Base-by-base conservation (phyloP, 2,797 vertebrate species). In the Fistularia tabacaria region DNA sequence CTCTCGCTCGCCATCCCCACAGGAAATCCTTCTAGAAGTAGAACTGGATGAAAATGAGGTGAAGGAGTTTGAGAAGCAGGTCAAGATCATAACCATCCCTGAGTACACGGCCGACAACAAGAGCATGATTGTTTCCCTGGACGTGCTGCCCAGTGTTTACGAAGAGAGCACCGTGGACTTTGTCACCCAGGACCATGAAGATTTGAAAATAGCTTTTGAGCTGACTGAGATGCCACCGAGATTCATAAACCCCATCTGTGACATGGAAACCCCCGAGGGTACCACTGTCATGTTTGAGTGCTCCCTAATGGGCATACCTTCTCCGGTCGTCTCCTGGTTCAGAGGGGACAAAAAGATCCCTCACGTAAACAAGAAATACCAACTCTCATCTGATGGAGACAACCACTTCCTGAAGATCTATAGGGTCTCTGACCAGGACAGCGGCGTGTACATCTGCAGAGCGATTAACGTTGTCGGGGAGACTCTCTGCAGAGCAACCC, bases 51-150 rank as follows among this genome's bases (percentile, higher is more conserved):
- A 99, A 85, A 93, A 91, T 65, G 93, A 99, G 56, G 94, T 99
- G 44, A 94, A 93, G 66, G 96, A 98, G 76, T 98, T 98, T 92
- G 96, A 99, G 82, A 99, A 91, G 69, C 95, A 97, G 67, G 90
- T 99, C n/a, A 99, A 97, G 88, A 99, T 99, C 64, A 92, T 98
- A 76, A 96, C 97, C 6, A 94, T 93, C 60, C 97, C 98, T 1
- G 94, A 99, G 80, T 96, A 97, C 81, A 92, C 93, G 8, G 85
- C 93, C 3, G 95, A 98, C 76, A 96, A 94, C 76, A 98, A 96
- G 81, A 98, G 94, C 73, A 98, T 99, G 94, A 91, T 99, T 52
- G 93, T 99, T 74, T 99, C 93, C 55, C 82, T 99, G 61, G 94
- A 99, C 77, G 95, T 99, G 14, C 89, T 99, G 46, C 98, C 98